These are phyloP conservation scores for Epirrhoe tristata DNA, from an alignment of 2,888 invertebrate species.

Conservation along the genomic window DNA sequence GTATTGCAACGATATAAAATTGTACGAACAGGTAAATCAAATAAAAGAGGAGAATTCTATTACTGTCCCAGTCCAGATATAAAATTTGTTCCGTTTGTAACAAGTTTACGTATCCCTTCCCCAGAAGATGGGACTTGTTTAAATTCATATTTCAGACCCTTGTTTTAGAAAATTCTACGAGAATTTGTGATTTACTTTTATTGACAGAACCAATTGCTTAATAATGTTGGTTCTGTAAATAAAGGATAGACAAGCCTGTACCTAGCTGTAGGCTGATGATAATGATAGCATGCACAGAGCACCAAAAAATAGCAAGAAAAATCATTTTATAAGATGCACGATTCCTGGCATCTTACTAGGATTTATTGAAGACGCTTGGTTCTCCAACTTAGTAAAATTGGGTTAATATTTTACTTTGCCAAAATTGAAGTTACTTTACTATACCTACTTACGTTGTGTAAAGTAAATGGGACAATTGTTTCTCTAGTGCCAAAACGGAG, in stretches of 20 bases:
- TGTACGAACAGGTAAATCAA: conserved; percentile 74
- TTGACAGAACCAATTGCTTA: not conserved
- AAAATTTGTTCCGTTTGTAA: conserved; percentile 62
- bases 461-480: not conserved
- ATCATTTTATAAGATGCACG: too few relatives aligned
- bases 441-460: not conserved
- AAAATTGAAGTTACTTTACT: not conserved
- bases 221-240: not conserved
- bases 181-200: not conserved
- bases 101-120: conserved; percentile 43
- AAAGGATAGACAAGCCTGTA: too few relatives aligned
- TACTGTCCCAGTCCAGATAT: conserved; percentile 72
- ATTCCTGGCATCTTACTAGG: too few relatives aligned
- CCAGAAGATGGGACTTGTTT: conserved; percentile 26
- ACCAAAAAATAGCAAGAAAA: too few relatives aligned
- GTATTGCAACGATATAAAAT: conserved; percentile 75
- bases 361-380: not conserved
- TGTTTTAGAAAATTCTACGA: not conserved
- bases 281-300: too few relatives aligned
- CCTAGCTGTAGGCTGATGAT: too few relatives aligned
- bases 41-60: conserved; percentile 81
- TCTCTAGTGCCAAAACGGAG: not conserved
- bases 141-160: conserved; percentile 14
- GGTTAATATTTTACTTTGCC: not conserved
- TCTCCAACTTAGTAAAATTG: not conserved